Conservation (phyloP, 2,113 vertebrate genomes). For the Tiliqua scincoides region DNA sequence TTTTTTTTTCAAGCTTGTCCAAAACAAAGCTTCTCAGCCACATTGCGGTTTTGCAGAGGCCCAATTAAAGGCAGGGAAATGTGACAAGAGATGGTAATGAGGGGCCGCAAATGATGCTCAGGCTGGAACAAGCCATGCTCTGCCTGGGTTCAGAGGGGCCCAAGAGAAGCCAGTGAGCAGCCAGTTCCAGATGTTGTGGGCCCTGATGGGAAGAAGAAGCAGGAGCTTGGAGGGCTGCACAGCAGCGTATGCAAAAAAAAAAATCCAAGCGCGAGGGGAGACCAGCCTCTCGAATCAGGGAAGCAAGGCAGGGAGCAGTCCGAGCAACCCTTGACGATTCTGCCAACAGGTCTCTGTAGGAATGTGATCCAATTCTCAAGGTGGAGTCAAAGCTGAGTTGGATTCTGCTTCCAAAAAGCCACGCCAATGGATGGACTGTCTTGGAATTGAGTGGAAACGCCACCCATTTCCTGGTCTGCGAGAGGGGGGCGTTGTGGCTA, state of each 20-base stretch:
- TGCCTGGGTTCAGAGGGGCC: conserved; percentile 7
- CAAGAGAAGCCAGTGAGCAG: background rate
- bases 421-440: background rate
- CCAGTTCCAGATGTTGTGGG: background rate
- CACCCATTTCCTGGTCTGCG: background rate
- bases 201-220: background rate
- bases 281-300: background rate
- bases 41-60: background rate
- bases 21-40: background rate
- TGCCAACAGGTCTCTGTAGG: background rate
- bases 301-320: background rate
- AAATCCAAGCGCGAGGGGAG: background rate
- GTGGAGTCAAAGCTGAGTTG: background rate
- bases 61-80: conserved; percentile 10
- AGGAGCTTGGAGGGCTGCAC: background rate
- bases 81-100: background rate
- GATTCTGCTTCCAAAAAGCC: background rate
- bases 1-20: background rate
- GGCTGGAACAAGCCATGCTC: conserved; percentile 1
- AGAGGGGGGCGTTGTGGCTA: too few relatives aligned
- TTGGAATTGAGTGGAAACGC: background rate
- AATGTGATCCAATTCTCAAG: background rate
- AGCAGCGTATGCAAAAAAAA: background rate
- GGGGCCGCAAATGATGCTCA: background rate
- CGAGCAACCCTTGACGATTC: too few relatives aligned